A percentile compares a stretch with the other conserved stretches of the same genome.
Conservation (phyloP, 2,113 vertebrate species). For the Otus sunia region DNA sequence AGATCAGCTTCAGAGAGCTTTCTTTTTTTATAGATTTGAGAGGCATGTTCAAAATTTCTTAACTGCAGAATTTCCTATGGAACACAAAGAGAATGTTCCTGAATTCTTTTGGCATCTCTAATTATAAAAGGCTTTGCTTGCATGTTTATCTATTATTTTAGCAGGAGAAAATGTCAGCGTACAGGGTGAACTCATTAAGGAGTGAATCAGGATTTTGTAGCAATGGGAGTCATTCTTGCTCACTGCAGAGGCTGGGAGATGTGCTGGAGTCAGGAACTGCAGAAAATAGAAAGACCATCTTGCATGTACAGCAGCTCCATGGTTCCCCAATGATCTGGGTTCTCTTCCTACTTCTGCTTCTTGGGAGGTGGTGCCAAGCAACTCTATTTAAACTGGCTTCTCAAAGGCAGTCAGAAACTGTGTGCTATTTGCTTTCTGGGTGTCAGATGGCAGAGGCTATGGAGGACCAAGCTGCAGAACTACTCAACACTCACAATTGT, state of each 20-base stretch:
- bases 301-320: neutral
- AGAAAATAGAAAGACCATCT: neutral
- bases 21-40: neutral
- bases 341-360: neutral
- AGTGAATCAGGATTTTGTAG: neutral
- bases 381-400: neutral
- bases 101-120: neutral
- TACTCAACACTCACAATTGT: neutral
- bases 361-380: neutral
- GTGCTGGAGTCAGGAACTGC: neutral
- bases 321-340: neutral
- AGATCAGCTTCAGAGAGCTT: neutral
- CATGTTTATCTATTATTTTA: neutral
- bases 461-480: neutral
- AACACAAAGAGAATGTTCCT: neutral
- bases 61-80: neutral
- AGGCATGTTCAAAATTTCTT: neutral
- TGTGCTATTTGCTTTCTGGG: neutral
- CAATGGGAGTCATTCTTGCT: neutral
- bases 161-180: neutral
- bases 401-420: neutral
- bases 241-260: neutral
- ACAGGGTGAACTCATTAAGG: neutral
- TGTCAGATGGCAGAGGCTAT: neutral
- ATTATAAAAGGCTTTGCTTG: neutral